Percentiles rank a stretch among this genome's conserved stretches.
Evolutionary conservation across 1,140 invertebrate species (phyloP).

Genomic region (Eufriesea mexicana): DNA sequence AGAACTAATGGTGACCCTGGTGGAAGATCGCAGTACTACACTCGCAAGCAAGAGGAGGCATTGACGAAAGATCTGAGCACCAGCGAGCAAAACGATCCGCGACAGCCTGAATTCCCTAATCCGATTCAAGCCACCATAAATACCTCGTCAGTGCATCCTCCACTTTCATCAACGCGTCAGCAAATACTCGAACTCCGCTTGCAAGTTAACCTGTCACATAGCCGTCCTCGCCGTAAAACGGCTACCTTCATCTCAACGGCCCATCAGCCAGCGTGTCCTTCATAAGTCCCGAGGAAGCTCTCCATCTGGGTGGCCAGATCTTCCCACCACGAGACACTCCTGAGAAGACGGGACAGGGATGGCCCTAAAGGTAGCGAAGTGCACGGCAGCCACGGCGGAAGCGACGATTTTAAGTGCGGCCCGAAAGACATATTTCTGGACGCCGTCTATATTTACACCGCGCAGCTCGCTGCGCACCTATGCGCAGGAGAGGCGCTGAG

Average conservation of each 20-base stretch:
- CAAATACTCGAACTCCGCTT: background rate
- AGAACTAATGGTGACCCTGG: no score
- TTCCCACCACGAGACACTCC: background rate
- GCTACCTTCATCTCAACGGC: background rate
- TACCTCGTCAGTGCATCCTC: rapidly evolving
- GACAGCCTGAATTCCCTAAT: background rate
- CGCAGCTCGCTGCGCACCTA: constrained; percentile 60
- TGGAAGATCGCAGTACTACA: no score
- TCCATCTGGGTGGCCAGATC: background rate
- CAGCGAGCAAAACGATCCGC: background rate
- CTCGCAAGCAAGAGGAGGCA: no score
- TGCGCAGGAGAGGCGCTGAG: constrained; percentile 71
- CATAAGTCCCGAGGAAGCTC: background rate
- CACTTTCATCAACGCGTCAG: background rate
- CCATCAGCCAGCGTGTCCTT: constrained; percentile 1
- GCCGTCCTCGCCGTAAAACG: background rate
- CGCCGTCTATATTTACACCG: constrained; percentile 74
- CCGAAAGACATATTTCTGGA: constrained; percentile 76
- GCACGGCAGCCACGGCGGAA: constrained; percentile 63
- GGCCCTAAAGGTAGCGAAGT: constrained; percentile 51
- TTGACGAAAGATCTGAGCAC: no score
- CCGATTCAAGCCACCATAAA: background rate
- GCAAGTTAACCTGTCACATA: background rate
- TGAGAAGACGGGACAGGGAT: background rate
- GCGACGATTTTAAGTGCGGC: constrained; percentile 68